phyloP scores from a whole-genome alignment of 2,888 invertebrate genomes.

The Suillia variegata region DNA sequence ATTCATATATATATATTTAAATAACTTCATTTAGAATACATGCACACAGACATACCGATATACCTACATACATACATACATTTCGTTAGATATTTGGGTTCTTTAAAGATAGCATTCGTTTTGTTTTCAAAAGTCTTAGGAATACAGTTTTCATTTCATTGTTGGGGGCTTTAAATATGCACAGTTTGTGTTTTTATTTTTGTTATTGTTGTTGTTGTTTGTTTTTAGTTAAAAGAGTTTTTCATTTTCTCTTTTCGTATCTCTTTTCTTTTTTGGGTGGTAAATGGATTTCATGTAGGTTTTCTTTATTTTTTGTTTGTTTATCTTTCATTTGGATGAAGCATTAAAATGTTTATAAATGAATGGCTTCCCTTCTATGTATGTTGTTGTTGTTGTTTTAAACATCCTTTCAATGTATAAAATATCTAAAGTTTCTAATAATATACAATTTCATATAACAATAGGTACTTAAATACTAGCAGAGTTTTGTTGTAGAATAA shows the following conservation, averaged over 20 bases:
- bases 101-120: slow-evolving; percentile 40
- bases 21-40: no score
- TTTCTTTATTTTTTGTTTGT: no score
- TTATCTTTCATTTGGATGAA: no score
- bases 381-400: slow-evolving; percentile 17
- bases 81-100: slow-evolving; percentile 3
- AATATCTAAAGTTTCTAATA: not conserved
- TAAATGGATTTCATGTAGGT: slow-evolving; percentile 29
- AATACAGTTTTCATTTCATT: slow-evolving; percentile 44
- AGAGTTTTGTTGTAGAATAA: slow-evolving; percentile 26
- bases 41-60: no score
- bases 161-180: slow-evolving; percentile 26
- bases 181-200: slow-evolving; percentile 26
- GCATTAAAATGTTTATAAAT: no score
- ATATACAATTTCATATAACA: slow-evolving; percentile 10
- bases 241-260: slow-evolving; percentile 19
- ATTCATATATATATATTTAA: not conserved
- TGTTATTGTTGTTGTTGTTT: slow-evolving; percentile 25
- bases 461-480: not conserved
- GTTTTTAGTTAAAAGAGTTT: slow-evolving; percentile 27
- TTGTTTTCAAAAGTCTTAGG: slow-evolving; percentile 52
- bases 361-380: no score
- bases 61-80: not conserved
- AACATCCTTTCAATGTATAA: not conserved
- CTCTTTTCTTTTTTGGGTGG: not conserved